These are phyloP conservation scores for Polyergus mexicanus DNA, from an alignment of 1,140 invertebrate genomes.

Conservation along the genomic window DNA sequence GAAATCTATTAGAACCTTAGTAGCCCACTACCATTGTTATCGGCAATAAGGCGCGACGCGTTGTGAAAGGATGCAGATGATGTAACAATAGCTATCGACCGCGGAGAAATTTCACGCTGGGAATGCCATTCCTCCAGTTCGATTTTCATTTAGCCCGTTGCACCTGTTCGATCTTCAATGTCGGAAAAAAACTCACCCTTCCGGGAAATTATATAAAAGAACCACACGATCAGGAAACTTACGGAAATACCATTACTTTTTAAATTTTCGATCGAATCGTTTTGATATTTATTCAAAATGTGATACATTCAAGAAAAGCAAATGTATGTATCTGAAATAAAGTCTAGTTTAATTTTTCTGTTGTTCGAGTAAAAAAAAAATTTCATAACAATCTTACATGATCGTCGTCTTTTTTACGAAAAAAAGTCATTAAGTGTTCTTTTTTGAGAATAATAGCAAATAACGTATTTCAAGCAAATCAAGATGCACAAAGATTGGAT, in stretches of 20 bases:
- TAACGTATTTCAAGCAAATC: background rate
- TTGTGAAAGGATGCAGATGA: constrained; percentile 68
- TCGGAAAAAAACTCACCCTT: background rate
- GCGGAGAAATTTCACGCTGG: constrained; percentile 65
- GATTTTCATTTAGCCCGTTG: constrained; percentile 22
- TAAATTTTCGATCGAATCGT: background rate
- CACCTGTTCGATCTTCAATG: constrained; percentile 42
- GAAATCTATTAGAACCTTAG: constrained; percentile 25
- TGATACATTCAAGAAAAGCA: background rate
- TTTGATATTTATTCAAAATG: background rate
- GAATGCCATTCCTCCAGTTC: constrained; percentile 55
- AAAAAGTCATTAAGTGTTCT: background rate
- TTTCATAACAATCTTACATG: background rate
- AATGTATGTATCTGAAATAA: background rate
- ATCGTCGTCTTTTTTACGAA: background rate
- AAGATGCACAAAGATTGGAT: background rate
- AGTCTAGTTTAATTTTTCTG: background rate
- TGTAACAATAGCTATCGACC: constrained; percentile 71
- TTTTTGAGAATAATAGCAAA: background rate
- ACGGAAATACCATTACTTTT: background rate
- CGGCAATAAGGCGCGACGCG: constrained; percentile 66
- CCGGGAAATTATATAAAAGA: constrained; percentile 4
- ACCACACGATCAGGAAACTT: background rate
- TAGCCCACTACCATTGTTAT: constrained; percentile 39
- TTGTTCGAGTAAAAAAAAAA: too few species aligned